Evolutionary conservation across 2,797 vertebrate genomes (phyloP).

Genomic region (Phyllotis vaccarum): DNA sequence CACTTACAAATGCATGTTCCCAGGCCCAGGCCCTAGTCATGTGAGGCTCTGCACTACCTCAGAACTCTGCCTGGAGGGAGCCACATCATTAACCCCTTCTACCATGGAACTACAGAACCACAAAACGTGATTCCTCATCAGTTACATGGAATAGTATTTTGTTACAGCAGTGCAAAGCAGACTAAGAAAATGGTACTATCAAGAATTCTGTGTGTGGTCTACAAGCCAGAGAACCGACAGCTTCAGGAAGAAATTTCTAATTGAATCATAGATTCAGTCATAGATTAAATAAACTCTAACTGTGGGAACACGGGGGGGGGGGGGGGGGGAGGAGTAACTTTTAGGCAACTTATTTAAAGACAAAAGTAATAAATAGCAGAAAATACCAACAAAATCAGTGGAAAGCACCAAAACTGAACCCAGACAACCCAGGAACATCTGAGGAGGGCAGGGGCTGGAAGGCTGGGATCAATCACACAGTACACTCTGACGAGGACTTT

Average conservation of each 20-base stretch:
- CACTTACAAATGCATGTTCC: not conserved
- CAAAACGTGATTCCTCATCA: not conserved
- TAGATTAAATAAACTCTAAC: not conserved
- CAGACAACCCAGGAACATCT: fast-evolving
- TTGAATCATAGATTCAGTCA: too few relatives aligned
- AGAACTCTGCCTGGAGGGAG: not conserved
- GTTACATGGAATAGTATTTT: too few relatives aligned
- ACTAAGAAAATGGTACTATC: not conserved
- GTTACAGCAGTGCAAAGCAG: not conserved
- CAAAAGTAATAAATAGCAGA: not conserved
- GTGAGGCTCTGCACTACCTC: not conserved
- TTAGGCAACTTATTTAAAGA: not conserved
- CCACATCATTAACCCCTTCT: not conserved
- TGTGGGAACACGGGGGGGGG: not conserved
- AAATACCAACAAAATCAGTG: not conserved
- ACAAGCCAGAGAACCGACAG: not conserved
- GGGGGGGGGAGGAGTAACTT: not conserved
- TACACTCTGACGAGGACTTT: not conserved
- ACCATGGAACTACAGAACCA: not conserved
- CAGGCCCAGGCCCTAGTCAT: not conserved
- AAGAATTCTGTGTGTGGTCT: not conserved
- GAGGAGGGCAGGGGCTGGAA: not conserved
- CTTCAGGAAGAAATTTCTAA: not conserved
- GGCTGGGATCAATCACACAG: too few relatives aligned
- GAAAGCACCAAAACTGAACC: not conserved